These are phyloP conservation scores for Malacoctenus gilli DNA, from an alignment of 2,797 vertebrate genomes.

Conservation along the genomic window DNA sequence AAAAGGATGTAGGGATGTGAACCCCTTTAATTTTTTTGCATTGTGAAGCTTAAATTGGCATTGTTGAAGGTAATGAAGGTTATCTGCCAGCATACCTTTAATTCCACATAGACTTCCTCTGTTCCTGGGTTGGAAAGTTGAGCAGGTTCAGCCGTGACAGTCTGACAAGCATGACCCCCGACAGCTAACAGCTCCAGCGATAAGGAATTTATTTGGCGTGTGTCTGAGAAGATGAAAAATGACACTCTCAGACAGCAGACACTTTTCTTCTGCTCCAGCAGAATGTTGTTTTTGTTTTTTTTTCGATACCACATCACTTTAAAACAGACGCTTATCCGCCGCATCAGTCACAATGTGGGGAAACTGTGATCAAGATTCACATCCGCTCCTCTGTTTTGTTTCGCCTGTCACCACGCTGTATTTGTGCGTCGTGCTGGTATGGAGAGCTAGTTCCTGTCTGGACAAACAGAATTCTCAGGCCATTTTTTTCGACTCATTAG, in stretches of 20 bases:
- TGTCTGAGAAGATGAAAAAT: conserved; percentile 13
- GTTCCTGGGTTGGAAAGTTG: background rate
- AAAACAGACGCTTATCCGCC: conserved; percentile 8
- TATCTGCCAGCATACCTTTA: background rate
- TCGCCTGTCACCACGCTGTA: background rate
- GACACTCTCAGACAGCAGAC: background rate
- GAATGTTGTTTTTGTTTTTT: background rate
- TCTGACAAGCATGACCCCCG: conserved; percentile 9
- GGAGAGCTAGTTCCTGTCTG: no score
- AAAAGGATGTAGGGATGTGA: no score
- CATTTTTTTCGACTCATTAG: no score
- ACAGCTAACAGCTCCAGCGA: conserved; percentile 3
- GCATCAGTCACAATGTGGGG: conserved; percentile 3
- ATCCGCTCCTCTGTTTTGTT: background rate
- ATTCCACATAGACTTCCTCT: background rate
- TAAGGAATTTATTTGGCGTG: conserved; percentile 10
- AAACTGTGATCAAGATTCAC: background rate
- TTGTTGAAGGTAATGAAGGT: background rate
- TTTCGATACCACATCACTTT: background rate
- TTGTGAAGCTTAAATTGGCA: background rate
- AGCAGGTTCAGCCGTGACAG: conserved; percentile 17
- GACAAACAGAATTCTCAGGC: no score
- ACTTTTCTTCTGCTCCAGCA: background rate
- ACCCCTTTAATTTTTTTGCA: no score
- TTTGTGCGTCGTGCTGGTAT: no score